Evolutionary conservation across 2,113 vertebrate species (phyloP).

Genomic region (Sisor rabdophorus): DNA sequence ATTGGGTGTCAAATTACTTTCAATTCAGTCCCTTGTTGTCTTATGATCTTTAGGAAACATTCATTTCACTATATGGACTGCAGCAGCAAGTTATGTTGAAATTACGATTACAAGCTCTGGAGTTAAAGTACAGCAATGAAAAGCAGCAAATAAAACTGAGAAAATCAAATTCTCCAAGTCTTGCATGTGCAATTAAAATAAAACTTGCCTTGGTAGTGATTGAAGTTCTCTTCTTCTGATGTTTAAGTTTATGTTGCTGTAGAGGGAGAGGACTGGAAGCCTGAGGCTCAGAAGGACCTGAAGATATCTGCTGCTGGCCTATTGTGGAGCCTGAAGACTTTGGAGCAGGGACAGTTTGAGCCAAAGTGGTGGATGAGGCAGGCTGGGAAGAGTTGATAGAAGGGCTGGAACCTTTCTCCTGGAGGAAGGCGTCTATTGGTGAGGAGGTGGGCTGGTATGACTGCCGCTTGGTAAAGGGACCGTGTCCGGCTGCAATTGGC

Average conservation of each 20-base stretch:
- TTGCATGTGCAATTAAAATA: neutral
- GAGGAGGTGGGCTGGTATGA: conserved; percentile 77
- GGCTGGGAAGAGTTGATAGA: conserved; percentile 68
- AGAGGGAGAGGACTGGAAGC: conserved; percentile 92
- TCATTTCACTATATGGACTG: no score
- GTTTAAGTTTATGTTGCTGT: conserved; percentile 95
- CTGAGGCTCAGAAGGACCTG: conserved; percentile 87
- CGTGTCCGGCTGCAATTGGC: conserved; percentile 77
- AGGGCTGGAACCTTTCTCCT: conserved; percentile 77
- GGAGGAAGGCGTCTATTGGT: conserved; percentile 90
- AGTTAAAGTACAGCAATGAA: no score
- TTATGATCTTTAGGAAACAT: no score
- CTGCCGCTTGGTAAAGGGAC: conserved; percentile 87
- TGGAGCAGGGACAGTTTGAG: conserved; percentile 66
- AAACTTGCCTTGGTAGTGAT: conserved; percentile 85
- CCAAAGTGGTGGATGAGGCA: conserved; percentile 66
- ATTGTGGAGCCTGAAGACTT: conserved; percentile 69
- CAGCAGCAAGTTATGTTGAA: no score
- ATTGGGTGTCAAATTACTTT: no score
- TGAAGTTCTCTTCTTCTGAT: conserved; percentile 90
- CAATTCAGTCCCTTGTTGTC: no score
- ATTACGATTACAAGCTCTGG: no score
- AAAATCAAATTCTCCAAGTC: no score
- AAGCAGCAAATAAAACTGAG: no score
- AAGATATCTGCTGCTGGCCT: conserved; percentile 80